A percentile compares a stretch with the other conserved stretches of the same genome.
Conservation (phyloP, 1,140 invertebrate species). For the Cydia splendana region DNA sequence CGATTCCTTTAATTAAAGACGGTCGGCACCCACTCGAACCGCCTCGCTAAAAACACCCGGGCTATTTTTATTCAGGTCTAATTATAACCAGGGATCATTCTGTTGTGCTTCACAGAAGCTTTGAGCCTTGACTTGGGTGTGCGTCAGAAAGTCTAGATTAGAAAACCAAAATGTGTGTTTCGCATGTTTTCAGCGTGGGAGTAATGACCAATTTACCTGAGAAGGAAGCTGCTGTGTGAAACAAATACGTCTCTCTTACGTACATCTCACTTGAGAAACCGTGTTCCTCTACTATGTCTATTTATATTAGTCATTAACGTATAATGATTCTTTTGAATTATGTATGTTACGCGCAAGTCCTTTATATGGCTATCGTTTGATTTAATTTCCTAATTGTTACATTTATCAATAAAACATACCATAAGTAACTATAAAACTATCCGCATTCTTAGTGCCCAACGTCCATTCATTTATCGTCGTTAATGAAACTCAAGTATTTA, state of each 20-base stretch:
- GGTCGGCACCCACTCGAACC: slow-evolving; percentile 53
- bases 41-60: slow-evolving; percentile 45
- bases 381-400: slow-evolving; percentile 12
- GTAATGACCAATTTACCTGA: slow-evolving; percentile 28
- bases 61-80: slow-evolving; percentile 68
- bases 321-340: slow-evolving; percentile 16
- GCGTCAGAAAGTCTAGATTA: slow-evolving; percentile 27
- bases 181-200: slow-evolving; percentile 7
- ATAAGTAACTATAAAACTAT: neutral
- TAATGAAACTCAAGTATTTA: slow-evolving; percentile 16
- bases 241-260: slow-evolving; percentile 15
- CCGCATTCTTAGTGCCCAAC: slow-evolving; percentile 19
- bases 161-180: slow-evolving; percentile 14
- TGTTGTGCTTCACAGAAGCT: slow-evolving; percentile 17
- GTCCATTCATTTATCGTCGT: slow-evolving; percentile 9
- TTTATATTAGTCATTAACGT: slow-evolving; percentile 7
- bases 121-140: slow-evolving; percentile 17
- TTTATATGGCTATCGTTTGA: slow-evolving; percentile 5
- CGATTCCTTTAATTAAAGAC: slow-evolving; percentile 63
- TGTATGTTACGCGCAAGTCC: slow-evolving; percentile 6
- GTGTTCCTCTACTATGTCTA: slow-evolving; percentile 3
- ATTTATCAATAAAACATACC: neutral
- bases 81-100: slow-evolving; percentile 58
- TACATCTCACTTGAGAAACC: neutral
- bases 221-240: neutral